Percentiles rank a stretch among this genome's conserved stretches.
Evolutionary conservation across 2,113 vertebrate species (phyloP).

Genomic region (Coreoperca whiteheadi): DNA sequence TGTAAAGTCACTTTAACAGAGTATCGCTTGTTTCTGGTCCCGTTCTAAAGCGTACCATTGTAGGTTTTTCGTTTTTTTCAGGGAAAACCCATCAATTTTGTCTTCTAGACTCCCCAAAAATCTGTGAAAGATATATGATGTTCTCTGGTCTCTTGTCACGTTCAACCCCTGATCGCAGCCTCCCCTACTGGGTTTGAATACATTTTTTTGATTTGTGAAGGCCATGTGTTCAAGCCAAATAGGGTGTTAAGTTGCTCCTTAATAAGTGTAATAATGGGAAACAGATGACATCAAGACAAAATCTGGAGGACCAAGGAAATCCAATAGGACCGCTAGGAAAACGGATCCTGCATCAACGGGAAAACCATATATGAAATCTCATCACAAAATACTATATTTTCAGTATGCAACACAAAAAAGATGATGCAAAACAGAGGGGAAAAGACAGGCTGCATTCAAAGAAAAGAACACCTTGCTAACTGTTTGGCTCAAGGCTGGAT

Average conservation of each 20-base stretch:
- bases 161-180: not conserved
- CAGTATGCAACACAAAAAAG: not conserved
- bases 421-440: not conserved
- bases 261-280: not conserved
- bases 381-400: constrained; percentile 16
- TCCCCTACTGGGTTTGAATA: not conserved
- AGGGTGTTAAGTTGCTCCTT: not conserved
- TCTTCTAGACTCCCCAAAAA: too few species aligned
- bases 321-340: not conserved
- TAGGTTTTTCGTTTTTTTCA: too few species aligned
- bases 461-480: not conserved
- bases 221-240: not conserved
- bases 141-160: not conserved
- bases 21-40: not conserved
- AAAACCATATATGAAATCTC: not conserved
- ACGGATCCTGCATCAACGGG: not conserved
- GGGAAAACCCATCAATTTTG: too few species aligned
- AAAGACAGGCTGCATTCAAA: not conserved
- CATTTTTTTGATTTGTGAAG: not conserved
- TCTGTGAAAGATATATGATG: not conserved
- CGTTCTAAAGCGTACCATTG: not conserved
- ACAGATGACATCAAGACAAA: not conserved
- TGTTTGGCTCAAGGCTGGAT: constrained; percentile 17
- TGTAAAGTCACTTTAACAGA: not conserved
- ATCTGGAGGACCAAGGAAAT: not conserved